Evolutionary conservation across 2,113 vertebrate genomes (phyloP).

Genomic region (mouse (Mus musculus)): DNA sequence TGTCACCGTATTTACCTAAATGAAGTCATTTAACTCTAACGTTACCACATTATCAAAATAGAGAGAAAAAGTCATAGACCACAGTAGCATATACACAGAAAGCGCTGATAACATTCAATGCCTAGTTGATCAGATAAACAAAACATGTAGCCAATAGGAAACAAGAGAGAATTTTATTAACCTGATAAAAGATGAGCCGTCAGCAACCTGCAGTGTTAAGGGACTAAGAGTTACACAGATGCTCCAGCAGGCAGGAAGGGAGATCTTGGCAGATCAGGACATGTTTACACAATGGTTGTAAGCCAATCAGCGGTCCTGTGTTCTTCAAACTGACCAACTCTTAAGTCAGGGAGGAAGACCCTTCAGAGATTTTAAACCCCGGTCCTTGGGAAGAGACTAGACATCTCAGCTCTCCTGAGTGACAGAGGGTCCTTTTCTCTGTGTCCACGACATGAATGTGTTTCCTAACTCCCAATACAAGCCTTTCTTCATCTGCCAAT

Average conservation of each 20-base stretch:
- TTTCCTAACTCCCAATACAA: not conserved
- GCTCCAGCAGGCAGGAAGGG: not conserved
- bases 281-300: not conserved
- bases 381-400: not conserved
- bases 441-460: not conserved
- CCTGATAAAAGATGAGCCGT: not conserved
- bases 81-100: conserved; percentile 28
- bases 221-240: not conserved
- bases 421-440: not conserved
- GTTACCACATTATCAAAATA: conserved; percentile 44
- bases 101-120: conserved; percentile 54
- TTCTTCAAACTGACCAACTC: not conserved
- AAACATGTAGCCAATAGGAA: conserved; percentile 45
- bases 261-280: not conserved
- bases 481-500: too few relatives aligned
- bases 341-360: too few relatives aligned
- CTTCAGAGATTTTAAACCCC: not conserved
- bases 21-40: conserved; percentile 46
- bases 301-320: not conserved
- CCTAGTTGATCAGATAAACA: conserved; percentile 48
- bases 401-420: not conserved
- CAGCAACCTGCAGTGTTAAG: not conserved
- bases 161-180: conserved; percentile 59
- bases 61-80: not conserved
- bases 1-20: conserved; percentile 58